phyloP scores from a whole-genome alignment of 23 tunicate species.

The Halocynthia roretzi region DNA sequence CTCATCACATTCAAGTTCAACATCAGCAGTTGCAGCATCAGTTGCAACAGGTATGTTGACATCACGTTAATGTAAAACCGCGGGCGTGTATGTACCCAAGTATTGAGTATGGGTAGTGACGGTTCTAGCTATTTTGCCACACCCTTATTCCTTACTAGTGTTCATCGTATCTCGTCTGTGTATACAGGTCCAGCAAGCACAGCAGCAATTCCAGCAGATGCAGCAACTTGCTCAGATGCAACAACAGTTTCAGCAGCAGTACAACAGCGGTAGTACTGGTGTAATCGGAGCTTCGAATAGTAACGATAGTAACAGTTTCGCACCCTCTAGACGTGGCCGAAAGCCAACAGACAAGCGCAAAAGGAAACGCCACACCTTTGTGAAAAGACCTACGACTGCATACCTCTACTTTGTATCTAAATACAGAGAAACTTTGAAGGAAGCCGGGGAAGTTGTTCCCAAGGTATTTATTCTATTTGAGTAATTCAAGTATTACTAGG shows the following conservation, averaged over 20 bases:
- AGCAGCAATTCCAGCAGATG: slow-evolving; percentile 86
- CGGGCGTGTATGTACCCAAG: too few species aligned
- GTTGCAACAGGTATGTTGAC: slow-evolving; percentile 46
- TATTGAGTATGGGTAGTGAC: neutral
- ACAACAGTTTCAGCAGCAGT: slow-evolving; percentile 77
- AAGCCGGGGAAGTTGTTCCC: slow-evolving; percentile 96
- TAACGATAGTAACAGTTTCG: slow-evolving; percentile 20
- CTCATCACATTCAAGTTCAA: slow-evolving; percentile 71
- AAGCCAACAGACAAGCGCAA: slow-evolving; percentile 66
- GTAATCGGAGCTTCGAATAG: slow-evolving; percentile 12
- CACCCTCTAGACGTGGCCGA: slow-evolving; percentile 74
- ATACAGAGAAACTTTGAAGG: slow-evolving; percentile 91
- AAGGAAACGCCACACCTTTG: slow-evolving; percentile 81
- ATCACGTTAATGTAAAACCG: too few species aligned
- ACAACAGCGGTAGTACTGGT: slow-evolving; percentile 14
- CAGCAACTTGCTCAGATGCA: slow-evolving; percentile 85
- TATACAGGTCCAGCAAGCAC: slow-evolving; percentile 72
- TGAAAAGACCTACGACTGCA: slow-evolving; percentile 97
- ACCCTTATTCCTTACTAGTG: neutral
- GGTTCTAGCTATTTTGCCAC: neutral
- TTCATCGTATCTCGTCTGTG: neutral
- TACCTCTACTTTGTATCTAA: slow-evolving; percentile 98
- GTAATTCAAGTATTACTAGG: neutral
- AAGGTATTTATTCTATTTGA: slow-evolving; percentile 43
- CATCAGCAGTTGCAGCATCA: slow-evolving; percentile 84